Evolutionary conservation across 2,888 invertebrate genomes (phyloP), one percentile per base, ranked within the genome.

Genomic region (Luperina testacea): DNA sequence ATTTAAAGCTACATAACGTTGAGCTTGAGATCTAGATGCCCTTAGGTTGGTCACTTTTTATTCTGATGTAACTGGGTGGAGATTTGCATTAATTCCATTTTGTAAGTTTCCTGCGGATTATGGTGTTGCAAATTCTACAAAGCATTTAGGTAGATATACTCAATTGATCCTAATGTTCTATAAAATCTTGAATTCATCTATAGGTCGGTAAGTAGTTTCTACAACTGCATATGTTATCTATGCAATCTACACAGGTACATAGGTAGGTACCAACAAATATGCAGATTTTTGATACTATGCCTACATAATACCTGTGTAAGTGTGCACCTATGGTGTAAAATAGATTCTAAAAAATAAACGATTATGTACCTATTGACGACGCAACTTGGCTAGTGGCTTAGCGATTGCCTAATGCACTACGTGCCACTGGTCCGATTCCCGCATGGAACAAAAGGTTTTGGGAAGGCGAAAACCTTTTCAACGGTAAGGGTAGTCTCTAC

Each of bases 141-240:
- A 70, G 72, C 63, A 75, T 70, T 70, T 64, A 65, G 5, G 65
- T 61, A 61, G 38, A 13, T 45, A 77, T 59, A 72, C 9, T 38
- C 79, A 83, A 75, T 83, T 69, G 24, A 79, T 72, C 72, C 64
- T 69, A 80, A 75, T 70, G 32, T 79, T 45, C 15, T 61, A 59
- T 45, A 72, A 59, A 68, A 38, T 68, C 15, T 48, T 63, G n/a
- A 38, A 73, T 68, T 64, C 69, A 72, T 38, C 15, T 45, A 27
- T 24, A 32, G 15, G 38, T 74, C 32, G 15, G 17, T 42, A 53
- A 48, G 11, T 38, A 70, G 72, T 78, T 61, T 57, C 48, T 72
- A 80, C 48, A 48, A 68, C 45, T 72, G 42, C 48, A 72, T 48
- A 72, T 68, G 32, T 68, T 53, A 42, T 63, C 13, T 64, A 32